Base-by-base conservation (phyloP, 2,113 vertebrate genomes). In the Formicarius rufipectus region DNA sequence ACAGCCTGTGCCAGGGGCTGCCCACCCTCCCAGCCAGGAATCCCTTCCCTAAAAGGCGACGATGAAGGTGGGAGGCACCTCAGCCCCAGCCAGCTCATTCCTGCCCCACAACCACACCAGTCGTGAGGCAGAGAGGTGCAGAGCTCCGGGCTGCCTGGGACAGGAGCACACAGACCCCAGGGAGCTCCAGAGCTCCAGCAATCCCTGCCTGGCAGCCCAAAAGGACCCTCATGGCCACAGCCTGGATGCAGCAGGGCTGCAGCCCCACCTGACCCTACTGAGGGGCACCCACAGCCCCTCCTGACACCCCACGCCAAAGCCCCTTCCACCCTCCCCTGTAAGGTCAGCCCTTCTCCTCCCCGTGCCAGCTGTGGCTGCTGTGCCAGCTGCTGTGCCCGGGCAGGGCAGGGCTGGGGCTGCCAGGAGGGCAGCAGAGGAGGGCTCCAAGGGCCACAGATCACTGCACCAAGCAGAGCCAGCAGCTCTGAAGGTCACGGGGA, bases 401-500 rank as follows among this genome's bases (percentile, higher is more conserved):
- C 44, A 19, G 17, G 66, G 16, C 15, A 31, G 33, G 19, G 67
- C 31, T 18, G 76, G 18, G 0, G 3, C 40, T 69, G 86, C 12
- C 55, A 63, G 55, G 14, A 67, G 53, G 5, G n/a, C 24, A 60
- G 87, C 25, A 35, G 37, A 21, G 17, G 74, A 53, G 3, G 67
- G 35, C 39, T 67, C 27, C 1, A 39, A 31, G 91, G 27, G 27
- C 63, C 7, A 63, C 59, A 53, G 68, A 84, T 68, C 88, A 37
- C 0, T 1, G 42, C 7, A 6, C 53, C 27, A 20, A 67, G 74
- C 87, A 21, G 67, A 50, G 2, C 56, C 78, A 27, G 3, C 35
- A 9, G 64, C 84, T 47, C 91, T 73, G 87, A 81, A 91, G 94
- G 94, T 89, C 91, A 22, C 79, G 8, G 53, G 30, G 47, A 68